phyloP scores from a whole-genome alignment of 1,140 invertebrate species.

The Tetranychus cinnabarinus region DNA sequence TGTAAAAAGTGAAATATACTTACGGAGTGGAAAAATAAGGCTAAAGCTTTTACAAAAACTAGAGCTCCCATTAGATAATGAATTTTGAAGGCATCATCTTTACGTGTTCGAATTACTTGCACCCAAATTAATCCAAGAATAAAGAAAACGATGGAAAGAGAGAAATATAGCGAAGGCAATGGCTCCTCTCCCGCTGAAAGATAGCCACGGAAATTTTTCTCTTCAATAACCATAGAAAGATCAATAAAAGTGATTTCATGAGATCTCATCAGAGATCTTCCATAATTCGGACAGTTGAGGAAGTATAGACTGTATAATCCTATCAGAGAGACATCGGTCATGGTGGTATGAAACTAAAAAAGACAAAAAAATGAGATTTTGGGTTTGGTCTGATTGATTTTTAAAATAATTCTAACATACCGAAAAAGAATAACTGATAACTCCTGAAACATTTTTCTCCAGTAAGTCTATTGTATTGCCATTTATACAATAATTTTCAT shows the following conservation, averaged over 20 bases:
- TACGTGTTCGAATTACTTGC: conserved; percentile 49
- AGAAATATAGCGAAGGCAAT: conserved; percentile 67
- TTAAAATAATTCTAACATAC: too few relatives aligned
- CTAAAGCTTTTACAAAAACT: conserved; percentile 73
- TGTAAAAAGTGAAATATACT: neutral
- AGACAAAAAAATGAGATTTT: neutral
- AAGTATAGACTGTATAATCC: conserved; percentile 88
- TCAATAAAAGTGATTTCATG: neutral
- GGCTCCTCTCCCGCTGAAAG: conserved; percentile 94
- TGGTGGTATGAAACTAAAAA: conserved; percentile 29
- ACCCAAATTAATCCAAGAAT: conserved; percentile 74
- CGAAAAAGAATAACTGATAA: too few relatives aligned
- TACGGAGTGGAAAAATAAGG: conserved; percentile 73
- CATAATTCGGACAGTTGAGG: conserved; percentile 67
- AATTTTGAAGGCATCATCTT: conserved; percentile 67
- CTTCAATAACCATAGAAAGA: conserved; percentile 15
- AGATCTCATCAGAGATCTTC: neutral
- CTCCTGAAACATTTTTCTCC: neutral
- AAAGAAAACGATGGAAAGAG: conserved; percentile 72
- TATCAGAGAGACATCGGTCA: conserved; percentile 49
- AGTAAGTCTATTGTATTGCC: neutral
- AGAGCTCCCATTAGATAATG: conserved; percentile 90
- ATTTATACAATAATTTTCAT: neutral
- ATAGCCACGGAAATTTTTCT: conserved; percentile 59
- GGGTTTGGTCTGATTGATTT: too few relatives aligned